Base-by-base conservation (phyloP, 2,797 vertebrate species). In the Podargus strigoides region DNA sequence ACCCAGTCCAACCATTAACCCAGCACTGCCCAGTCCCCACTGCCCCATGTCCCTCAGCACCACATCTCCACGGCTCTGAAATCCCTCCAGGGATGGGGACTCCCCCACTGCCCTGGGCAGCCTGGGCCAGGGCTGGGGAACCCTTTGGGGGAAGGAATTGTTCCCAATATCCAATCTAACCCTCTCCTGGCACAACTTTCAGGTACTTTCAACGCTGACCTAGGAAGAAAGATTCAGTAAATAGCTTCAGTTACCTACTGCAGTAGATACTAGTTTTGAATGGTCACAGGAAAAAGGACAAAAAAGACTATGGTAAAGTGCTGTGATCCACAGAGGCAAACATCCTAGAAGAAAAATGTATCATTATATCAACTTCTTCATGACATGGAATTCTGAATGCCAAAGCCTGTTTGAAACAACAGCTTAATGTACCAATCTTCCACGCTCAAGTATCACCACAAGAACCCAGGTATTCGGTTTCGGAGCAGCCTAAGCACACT, bases 291-390 rank as follows among this genome's bases (percentile, higher is more conserved):
- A 41, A 62, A 70, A 76, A 49, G 42, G 50, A 24, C 9, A 59
- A 59, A 77, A 59, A 55, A 18, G 26, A 37, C 47, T 2, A 23
- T 13, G 22, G 34, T 19, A 10, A 67, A 62, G 53, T 21, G 30
- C 30, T 50, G 42, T 6, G 34, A 52, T 34, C 42, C 28, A 21
- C 0, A 49, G 66, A 26, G 14, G 32, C 15, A 11, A 64, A 44
- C 22, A 49, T 4, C 41, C 59, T 46, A 3, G 18, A 39, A 49
- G 34, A 32, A 64, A 37, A 37, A 12, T 0, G 0, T 30, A 37
- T n/a, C 27, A 0, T 34, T 69, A 5, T 7, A 7, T 1, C 9
- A 1, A 6, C 21, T 5, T 14, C 76, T 16, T 79, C 58, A 19
- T 24, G 14, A 16, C 5, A 3, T 0, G 23, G 56, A 66, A 26